A percentile compares a stretch with the other conserved stretches of the same genome.
Evolutionary conservation across 2,113 vertebrate genomes (phyloP).

Genomic region (Leucoraja erinaceus): DNA sequence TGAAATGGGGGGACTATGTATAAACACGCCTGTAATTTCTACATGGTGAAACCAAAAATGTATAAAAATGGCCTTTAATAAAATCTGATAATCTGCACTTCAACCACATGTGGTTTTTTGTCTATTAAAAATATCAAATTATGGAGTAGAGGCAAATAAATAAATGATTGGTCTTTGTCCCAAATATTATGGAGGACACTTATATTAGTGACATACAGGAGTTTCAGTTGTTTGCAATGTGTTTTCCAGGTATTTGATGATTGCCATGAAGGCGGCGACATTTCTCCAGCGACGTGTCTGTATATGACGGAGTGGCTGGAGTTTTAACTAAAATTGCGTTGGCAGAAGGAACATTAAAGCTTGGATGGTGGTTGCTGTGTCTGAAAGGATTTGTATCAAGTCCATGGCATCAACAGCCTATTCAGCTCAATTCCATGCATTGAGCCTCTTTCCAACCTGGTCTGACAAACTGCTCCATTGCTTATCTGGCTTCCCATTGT

Average conservation of each 20-base stretch:
- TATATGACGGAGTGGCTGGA: conserved; percentile 94
- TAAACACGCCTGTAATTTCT: too few species aligned
- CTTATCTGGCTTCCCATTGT: neutral
- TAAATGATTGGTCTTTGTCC: too few species aligned
- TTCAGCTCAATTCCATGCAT: neutral
- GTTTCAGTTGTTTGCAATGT: neutral
- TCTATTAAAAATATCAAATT: too few species aligned
- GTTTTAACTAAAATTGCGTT: conserved; percentile 57
- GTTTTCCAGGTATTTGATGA: conserved; percentile 86
- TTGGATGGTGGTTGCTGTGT: neutral
- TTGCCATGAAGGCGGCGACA: conserved; percentile 90
- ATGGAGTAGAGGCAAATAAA: too few species aligned
- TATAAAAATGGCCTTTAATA: too few species aligned
- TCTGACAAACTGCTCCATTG: neutral
- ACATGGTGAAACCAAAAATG: too few species aligned
- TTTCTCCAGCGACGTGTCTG: conserved; percentile 86
- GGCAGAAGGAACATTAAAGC: neutral
- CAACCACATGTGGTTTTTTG: too few species aligned
- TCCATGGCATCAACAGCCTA: neutral
- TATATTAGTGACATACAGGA: neutral
- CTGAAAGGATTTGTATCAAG: neutral
- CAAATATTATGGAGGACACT: too few species aligned
- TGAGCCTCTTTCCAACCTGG: neutral
- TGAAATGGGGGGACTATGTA: too few species aligned
- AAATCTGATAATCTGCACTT: too few species aligned